Evolutionary conservation across 2,797 vertebrate genomes (phyloP).

Genomic region (Muscicapa comitata): DNA sequence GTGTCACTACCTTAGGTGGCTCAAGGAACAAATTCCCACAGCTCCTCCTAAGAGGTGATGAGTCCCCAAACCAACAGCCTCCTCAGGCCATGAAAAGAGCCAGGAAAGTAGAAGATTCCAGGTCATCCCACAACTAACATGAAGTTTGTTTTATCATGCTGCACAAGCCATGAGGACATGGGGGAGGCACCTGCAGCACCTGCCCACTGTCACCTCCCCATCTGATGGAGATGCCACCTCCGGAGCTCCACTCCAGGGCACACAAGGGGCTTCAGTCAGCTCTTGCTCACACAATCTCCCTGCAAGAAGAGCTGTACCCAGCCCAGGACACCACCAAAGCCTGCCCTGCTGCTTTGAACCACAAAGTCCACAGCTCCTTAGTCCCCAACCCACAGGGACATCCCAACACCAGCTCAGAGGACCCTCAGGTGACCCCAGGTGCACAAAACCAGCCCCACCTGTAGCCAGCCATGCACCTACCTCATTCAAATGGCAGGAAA

Average conservation of each 20-base stretch:
- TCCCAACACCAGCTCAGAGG: not conserved
- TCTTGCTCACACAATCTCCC: not conserved
- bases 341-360: rapidly evolving
- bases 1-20: rapidly evolving
- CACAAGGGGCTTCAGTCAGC: rapidly evolving
- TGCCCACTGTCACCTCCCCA: not conserved
- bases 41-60: not conserved
- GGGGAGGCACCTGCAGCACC: not conserved
- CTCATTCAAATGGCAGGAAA: rapidly evolving
- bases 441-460: rapidly evolving
- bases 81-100: not conserved
- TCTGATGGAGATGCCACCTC: rapidly evolving
- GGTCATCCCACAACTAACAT: rapidly evolving
- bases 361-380: not conserved
- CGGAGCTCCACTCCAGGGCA: rapidly evolving
- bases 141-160: rapidly evolving
- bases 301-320: too few relatives aligned
- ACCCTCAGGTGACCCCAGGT: rapidly evolving
- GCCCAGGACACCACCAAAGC: rapidly evolving
- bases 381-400: rapidly evolving
- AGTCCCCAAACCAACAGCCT: not conserved
- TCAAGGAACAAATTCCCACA: not conserved
- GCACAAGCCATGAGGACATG: rapidly evolving
- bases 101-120: not conserved
- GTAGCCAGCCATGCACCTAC: rapidly evolving